Evolutionary conservation across 2,888 invertebrate genomes (phyloP), one percentile per base, ranked within the genome.

Genomic region (Seira musarum): DNA sequence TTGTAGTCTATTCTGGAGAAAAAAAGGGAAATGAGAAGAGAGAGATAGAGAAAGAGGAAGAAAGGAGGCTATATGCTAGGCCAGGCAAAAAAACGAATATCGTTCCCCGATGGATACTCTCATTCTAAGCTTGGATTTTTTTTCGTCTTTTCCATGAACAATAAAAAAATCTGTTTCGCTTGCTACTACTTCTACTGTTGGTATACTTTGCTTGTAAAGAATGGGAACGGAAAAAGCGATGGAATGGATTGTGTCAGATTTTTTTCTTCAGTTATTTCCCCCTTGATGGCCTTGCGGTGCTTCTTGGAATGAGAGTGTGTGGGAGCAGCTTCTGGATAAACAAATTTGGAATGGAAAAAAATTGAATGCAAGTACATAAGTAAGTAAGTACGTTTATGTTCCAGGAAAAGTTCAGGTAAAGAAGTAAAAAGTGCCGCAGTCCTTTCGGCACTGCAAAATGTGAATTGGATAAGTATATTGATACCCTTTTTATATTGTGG

Each of bases 361-460:
- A n/a, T 49, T 40, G 15, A 49, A 49, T n/a, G 49, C 49, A 49
- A 30, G 3, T 30, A 30, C 30, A 49, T 8, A 40, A 40, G 40
- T 40, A 13, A 40, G 13, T 5, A 40, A 13, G 40, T 40, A 40
- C n/a, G n/a, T n/a, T n/a, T n/a, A n/a, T n/a, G n/a, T 30, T 30
- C 30, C 30, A 30, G 30, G 30, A 15, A 49, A 13, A 49, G 15
- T 13, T n/a, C 49, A 49, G 49, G 49, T 49, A n/a, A n/a, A 13
- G 49, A 49, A 5, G 30, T 30, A 30, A n/a, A 69, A 79, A 72
- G 22, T 79, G 49, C 72, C 78, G 78, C 78, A 79, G 72, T 79
- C 72, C 78, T 79, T 72, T 79, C 78, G 78, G 78, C 78, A 72
- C 3, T 8, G 30, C 30, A 30, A 30, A 30, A 30, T 30, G 30